phyloP scores from a whole-genome alignment of 2,888 invertebrate genomes.

The Drosophila heteroneura region DNA sequence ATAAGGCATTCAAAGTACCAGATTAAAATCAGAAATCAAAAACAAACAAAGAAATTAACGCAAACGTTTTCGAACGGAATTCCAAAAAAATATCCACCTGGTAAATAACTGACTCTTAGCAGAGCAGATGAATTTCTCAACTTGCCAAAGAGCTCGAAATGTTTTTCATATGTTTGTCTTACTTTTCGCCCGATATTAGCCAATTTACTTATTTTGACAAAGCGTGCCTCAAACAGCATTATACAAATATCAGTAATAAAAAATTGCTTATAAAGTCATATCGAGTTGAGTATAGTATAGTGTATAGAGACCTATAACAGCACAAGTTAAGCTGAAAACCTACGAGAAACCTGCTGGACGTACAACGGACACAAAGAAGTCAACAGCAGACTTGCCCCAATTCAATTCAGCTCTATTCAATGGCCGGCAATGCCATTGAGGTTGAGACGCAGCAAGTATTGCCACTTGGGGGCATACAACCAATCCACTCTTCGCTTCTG shows the following conservation, averaged over 20 bases:
- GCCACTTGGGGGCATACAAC: conserved; percentile 31
- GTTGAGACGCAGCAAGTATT: neutral
- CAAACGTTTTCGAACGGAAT: neutral
- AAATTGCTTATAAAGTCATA: neutral
- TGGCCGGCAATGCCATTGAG: conserved; percentile 40
- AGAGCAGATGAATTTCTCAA: neutral
- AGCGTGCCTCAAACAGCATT: neutral
- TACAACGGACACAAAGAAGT: neutral
- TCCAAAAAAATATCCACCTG: neutral
- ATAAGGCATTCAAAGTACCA: neutral
- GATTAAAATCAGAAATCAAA: neutral
- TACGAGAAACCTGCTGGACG: neutral
- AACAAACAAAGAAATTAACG: neutral
- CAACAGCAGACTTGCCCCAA: conserved; percentile 10
- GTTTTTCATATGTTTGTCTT: neutral
- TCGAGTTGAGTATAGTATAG: neutral
- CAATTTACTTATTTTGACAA: neutral
- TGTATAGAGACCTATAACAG: neutral
- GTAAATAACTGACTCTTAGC: neutral
- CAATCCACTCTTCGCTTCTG: conserved; percentile 3
- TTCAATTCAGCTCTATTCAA: conserved; percentile 18
- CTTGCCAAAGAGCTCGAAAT: neutral
- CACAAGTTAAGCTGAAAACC: conserved; percentile 1
- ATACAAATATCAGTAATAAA: neutral
- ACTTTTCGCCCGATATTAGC: neutral